A percentile compares a stretch with the other conserved stretches of the same genome.
These are phyloP conservation scores for Echinops telfairi DNA, from an alignment of 2,113 vertebrate species.

Conservation along the genomic window DNA sequence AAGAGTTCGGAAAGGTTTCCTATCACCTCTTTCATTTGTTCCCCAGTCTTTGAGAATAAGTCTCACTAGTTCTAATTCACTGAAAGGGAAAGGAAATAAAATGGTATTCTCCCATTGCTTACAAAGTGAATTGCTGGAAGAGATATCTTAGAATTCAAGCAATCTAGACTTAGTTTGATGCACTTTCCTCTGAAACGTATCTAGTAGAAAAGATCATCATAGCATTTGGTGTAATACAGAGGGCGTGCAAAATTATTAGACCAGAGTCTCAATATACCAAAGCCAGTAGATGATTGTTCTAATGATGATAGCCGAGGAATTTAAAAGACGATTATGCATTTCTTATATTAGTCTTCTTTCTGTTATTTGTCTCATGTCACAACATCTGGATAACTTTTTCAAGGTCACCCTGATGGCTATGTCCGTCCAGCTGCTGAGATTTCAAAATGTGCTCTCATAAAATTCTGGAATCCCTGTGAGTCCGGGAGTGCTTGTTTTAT, in stretches of 20 bases:
- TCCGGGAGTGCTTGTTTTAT: background rate
- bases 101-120: background rate
- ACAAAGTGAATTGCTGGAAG: background rate
- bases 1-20: background rate
- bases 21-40: background rate
- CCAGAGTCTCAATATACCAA: background rate
- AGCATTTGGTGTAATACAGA: background rate
- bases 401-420: background rate
- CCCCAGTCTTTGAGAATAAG: background rate
- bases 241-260: background rate
- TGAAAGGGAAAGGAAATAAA: slow-evolving; percentile 32
- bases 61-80: background rate
- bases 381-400: background rate
- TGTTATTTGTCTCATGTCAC: background rate
- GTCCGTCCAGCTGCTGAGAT: background rate
- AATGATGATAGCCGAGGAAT: background rate
- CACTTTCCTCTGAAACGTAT: background rate
- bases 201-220: background rate
- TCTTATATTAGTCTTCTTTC: slow-evolving; percentile 2
- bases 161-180: background rate
- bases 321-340: background rate
- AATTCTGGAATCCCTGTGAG: background rate
- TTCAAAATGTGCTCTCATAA: background rate
- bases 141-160: background rate
- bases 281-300: background rate